Percentiles rank a stretch among this genome's conserved stretches.
Conservation (phyloP, 2,888 invertebrate genomes). For the Drosophila lacicola region DNA sequence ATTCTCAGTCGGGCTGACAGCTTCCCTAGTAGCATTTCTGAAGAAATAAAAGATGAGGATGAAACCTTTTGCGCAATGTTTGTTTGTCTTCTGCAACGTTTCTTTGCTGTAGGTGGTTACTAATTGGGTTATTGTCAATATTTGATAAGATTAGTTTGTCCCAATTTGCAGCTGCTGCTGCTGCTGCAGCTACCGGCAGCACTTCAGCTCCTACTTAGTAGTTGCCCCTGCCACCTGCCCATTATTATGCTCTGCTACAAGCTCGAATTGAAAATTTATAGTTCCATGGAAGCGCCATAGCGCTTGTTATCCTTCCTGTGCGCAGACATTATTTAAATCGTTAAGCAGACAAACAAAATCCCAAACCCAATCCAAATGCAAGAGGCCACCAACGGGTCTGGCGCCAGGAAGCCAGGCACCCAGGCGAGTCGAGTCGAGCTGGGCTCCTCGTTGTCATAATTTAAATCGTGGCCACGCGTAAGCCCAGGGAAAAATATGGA, state of each 20-base stretch:
- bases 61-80: constrained; percentile 66
- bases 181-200: constrained; percentile 48
- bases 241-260: constrained; percentile 42
- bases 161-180: constrained; percentile 54
- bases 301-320: constrained; percentile 66
- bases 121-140: constrained; percentile 81
- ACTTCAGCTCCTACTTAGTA: constrained; percentile 15
- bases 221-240: constrained; percentile 14
- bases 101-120: constrained; percentile 78
- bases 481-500: constrained; percentile 59
- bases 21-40: constrained; percentile 74
- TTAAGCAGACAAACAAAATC: constrained; percentile 45
- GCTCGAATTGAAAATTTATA: constrained; percentile 58
- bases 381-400: constrained; percentile 49
- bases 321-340: constrained; percentile 67
- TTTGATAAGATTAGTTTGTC: constrained; percentile 72
- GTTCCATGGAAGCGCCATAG: constrained; percentile 59
- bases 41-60: constrained; percentile 30
- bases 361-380: constrained; percentile 27
- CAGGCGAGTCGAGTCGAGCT: constrained; percentile 3
- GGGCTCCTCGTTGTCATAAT: constrained; percentile 62
- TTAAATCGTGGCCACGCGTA: constrained; percentile 72
- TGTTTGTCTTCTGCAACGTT: constrained; percentile 43
- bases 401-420: constrained; percentile 63
- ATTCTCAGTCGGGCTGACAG: constrained; percentile 35